Conservation (phyloP, 2,113 vertebrate genomes). For the Copsychus sechellarum region DNA sequence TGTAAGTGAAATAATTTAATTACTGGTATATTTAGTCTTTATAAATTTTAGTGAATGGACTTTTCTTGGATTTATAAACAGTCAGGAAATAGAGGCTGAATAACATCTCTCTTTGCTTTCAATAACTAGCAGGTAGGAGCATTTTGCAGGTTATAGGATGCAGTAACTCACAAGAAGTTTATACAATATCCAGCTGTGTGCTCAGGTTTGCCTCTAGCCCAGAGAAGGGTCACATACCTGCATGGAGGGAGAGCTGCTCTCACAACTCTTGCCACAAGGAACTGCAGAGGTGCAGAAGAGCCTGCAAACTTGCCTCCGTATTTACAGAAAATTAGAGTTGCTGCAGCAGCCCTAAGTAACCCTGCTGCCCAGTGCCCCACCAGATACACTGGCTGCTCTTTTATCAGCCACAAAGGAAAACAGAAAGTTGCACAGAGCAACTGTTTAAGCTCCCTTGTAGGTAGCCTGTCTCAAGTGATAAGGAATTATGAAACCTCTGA, state of each 20-base stretch:
- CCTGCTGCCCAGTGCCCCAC: neutral
- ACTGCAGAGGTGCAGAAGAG: constrained; percentile 1
- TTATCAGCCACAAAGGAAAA: constrained; percentile 14
- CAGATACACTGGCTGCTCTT: neutral
- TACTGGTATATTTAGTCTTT: neutral
- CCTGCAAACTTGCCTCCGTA: neutral
- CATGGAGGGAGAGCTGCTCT: neutral
- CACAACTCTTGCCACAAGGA: neutral
- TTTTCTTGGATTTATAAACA: neutral
- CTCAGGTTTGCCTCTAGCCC: neutral
- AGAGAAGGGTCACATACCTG: neutral
- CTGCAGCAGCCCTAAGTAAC: constrained; percentile 49
- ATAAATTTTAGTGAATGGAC: neutral
- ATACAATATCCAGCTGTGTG: neutral
- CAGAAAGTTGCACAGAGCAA: neutral
- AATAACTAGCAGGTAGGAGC: neutral
- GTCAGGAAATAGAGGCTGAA: neutral
- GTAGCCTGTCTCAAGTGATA: neutral
- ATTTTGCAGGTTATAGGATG: neutral
- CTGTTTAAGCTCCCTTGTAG: neutral
- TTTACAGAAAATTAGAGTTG: constrained; percentile 41
- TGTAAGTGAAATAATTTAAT: neutral
- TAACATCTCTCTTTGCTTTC: neutral
- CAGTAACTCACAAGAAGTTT: accelerated
- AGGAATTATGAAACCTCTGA: neutral